These are phyloP conservation scores for Scrobipalpa atriplicella DNA, from an alignment of 2,888 invertebrate genomes.

Conservation along the genomic window DNA sequence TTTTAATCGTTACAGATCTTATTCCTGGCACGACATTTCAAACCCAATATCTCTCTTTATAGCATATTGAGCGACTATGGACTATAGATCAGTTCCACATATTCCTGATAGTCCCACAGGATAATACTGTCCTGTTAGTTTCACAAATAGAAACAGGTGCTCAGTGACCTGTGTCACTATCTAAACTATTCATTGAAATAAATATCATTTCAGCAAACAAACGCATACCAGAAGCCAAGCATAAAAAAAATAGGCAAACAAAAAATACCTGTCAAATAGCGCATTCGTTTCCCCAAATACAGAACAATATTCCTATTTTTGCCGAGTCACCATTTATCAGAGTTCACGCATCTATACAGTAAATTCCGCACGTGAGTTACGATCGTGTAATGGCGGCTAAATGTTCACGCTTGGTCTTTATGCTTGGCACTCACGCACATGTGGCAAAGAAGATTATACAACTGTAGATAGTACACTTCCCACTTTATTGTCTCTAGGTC, in stretches of 20 bases:
- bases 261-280: not conserved
- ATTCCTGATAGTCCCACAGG: not conserved
- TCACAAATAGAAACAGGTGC: no score
- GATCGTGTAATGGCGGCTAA: conserved; percentile 65
- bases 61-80: no score
- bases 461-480: conserved; percentile 2
- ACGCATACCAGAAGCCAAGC: not conserved
- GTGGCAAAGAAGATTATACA: conserved; percentile 18
- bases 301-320: conserved; percentile 16
- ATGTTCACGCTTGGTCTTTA: conserved; percentile 75
- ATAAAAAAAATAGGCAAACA: not conserved
- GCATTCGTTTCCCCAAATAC: not conserved
- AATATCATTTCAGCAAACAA: not conserved
- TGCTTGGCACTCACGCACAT: conserved; percentile 67
- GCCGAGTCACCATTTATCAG: conserved; percentile 56
- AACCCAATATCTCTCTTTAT: no score
- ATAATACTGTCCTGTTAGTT: no score
- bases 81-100: not conserved
- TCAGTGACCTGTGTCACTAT: not conserved
- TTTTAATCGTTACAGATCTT: no score
- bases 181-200: not conserved
- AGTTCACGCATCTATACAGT: conserved; percentile 61
- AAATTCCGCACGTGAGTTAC: conserved; percentile 68
- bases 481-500: not conserved
- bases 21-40: no score